Evolutionary conservation across 2,888 invertebrate genomes (phyloP).

Genomic region (Lasioglossum malachurum): DNA sequence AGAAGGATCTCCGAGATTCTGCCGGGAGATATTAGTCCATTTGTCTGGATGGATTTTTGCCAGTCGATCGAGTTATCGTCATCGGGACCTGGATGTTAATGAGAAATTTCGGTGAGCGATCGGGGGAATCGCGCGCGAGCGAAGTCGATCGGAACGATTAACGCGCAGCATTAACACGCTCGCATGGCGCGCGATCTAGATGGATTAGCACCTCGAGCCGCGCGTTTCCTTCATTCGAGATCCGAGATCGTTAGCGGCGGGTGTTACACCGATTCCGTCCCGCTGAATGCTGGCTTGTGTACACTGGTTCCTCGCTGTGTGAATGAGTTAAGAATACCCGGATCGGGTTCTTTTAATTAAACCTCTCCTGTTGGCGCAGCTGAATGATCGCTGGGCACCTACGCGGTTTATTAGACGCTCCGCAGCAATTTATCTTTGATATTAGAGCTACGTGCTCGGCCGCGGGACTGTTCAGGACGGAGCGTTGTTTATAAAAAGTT

Average conservation of each 20-base stretch:
- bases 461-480: not conserved
- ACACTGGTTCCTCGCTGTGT: not conserved
- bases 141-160: slow-evolving; percentile 1
- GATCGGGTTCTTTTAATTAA: not conserved
- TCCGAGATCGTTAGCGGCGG: slow-evolving; percentile 17
- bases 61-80: not conserved
- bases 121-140: not conserved
- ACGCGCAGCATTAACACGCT: not conserved
- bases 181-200: slow-evolving; percentile 18
- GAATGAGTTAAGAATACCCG: slow-evolving; percentile 28
- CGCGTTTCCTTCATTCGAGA: slow-evolving; percentile 1
- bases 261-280: not conserved
- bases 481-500: not conserved
- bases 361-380: not conserved
- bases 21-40: not conserved
- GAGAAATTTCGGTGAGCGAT: not conserved
- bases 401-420: not conserved
- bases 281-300: not conserved
- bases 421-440: not conserved
- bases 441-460: not conserved
- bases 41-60: not conserved
- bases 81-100: not conserved
- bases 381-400: not conserved
- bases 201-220: slow-evolving; percentile 37
- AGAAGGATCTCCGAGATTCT: not conserved